Evolutionary conservation across 2,888 invertebrate genomes (phyloP), one percentile per base, ranked within the genome.

Genomic region (Ophion ventricosus): DNA sequence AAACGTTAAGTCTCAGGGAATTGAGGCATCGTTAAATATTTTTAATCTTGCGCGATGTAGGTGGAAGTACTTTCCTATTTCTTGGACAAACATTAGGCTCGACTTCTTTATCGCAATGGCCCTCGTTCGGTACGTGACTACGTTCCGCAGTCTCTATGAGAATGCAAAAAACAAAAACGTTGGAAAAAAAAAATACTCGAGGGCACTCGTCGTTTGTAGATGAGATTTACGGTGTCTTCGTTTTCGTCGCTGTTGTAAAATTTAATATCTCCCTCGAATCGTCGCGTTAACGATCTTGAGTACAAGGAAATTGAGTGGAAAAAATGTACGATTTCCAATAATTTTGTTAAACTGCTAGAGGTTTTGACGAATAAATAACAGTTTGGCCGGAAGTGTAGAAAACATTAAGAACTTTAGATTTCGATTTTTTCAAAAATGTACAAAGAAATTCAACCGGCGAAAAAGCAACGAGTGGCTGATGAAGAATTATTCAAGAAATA

Each of bases 71-170:
- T 43, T 63, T 29, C 76, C 25, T 29, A 75, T 66, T 70, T 26
- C 20, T 20, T n/a, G 57, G 20, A 59, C 40, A 43, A 76, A 67
- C 59, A 59, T 73, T 72, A 80, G 66, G 72, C 59, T 72, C 83
- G 80, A 73, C 61, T 73, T 83, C 72, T 76, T 80, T 83, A 83
- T 80, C 80, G 80, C 66, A 43, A 76, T 63, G 54, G 80, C 76
- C 49, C 20, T 59, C 40, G 64, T 66, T 35, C 56, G 43, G n/a
- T n/a, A n/a, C n/a, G n/a, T n/a, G n/a, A n/a, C n/a, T n/a, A 29
- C 35, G 43, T 25, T 17, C 63, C 11, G 25, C 14, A 64, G 70
- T 49, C 70, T 35, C 17, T 63, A 59, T 14, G 5, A 20, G 64
- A 35, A 66, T 56, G 3, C 17, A 26, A 63, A 63, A 69, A 56